phyloP scores from a whole-genome alignment of 2,888 invertebrate genomes.

The Chymomyza fuscimana region DNA sequence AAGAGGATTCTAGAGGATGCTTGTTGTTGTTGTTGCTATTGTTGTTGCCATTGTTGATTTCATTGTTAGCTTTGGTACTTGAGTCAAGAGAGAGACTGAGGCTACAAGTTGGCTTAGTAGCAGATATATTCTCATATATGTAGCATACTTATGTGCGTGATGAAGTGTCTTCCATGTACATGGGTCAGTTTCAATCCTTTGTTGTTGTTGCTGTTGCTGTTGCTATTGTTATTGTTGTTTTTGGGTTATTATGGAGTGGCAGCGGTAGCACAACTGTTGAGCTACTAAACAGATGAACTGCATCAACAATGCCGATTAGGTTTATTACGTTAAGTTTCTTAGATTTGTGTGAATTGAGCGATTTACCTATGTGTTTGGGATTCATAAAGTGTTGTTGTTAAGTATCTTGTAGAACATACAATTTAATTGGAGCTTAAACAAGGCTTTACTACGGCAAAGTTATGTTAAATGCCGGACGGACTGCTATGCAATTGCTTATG shows the following conservation, averaged over 20 bases:
- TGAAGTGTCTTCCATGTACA: background rate
- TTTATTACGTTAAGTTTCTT: background rate
- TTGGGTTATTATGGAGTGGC: background rate
- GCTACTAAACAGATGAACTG: background rate
- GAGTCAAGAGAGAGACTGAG: background rate
- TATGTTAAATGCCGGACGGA: too few species aligned
- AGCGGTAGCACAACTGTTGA: background rate
- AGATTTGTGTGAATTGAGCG: background rate
- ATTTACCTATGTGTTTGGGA: background rate
- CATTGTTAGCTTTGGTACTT: background rate
- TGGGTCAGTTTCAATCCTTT: background rate
- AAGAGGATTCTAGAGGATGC: background rate
- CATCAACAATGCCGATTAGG: background rate
- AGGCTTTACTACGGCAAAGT: too few species aligned
- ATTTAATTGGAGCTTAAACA: too few species aligned
- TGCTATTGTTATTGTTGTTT: background rate
- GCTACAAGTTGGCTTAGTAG: constrained; percentile 9
- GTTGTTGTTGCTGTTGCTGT: background rate
- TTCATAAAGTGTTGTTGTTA: background rate
- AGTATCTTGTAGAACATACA: background rate
- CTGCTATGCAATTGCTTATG: too few species aligned
- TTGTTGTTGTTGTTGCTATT: background rate
- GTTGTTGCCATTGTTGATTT: constrained; percentile 45
- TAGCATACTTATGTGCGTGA: background rate
- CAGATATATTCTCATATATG: background rate